These are phyloP conservation scores for Cantharis nigra DNA, from an alignment of 2,888 invertebrate species.

Conservation along the genomic window DNA sequence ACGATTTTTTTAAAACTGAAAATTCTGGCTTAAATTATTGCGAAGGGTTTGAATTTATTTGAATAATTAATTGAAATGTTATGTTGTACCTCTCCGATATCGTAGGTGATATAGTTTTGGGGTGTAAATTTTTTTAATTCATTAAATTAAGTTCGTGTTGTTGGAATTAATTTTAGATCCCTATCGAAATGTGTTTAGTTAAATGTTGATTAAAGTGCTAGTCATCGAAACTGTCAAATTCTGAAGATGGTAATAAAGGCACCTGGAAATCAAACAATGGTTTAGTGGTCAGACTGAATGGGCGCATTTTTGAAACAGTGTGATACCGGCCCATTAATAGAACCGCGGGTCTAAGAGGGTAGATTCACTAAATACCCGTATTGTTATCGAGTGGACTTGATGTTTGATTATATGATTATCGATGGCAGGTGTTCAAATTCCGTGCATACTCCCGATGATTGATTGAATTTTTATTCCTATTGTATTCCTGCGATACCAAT, in stretches of 20 bases:
- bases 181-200: not conserved
- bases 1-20: constrained; percentile 11
- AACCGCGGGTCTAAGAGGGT: constrained; percentile 39
- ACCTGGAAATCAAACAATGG: constrained; percentile 30
- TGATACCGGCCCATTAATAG: constrained; percentile 53
- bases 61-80: not conserved
- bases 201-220: not conserved
- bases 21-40: not conserved
- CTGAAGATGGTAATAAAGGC: constrained; percentile 1
- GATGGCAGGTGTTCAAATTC: constrained; percentile 51
- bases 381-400: constrained; percentile 54
- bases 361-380: constrained; percentile 43
- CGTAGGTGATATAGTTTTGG: not conserved
- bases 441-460: constrained; percentile 47
- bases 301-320: constrained; percentile 57
- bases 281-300: constrained; percentile 46
- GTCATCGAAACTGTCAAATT: constrained; percentile 11
- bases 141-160: not conserved
- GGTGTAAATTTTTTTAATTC: not conserved
- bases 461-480: constrained; percentile 45
- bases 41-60: not conserved
- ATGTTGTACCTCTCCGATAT: not conserved
- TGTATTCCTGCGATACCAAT: constrained; percentile 34
- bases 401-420: constrained; percentile 54
- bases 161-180: not conserved